A percentile compares a stretch with the other conserved stretches of the same genome.
Conservation (phyloP, 2,797 vertebrate species). For the Potorous gilbertii region DNA sequence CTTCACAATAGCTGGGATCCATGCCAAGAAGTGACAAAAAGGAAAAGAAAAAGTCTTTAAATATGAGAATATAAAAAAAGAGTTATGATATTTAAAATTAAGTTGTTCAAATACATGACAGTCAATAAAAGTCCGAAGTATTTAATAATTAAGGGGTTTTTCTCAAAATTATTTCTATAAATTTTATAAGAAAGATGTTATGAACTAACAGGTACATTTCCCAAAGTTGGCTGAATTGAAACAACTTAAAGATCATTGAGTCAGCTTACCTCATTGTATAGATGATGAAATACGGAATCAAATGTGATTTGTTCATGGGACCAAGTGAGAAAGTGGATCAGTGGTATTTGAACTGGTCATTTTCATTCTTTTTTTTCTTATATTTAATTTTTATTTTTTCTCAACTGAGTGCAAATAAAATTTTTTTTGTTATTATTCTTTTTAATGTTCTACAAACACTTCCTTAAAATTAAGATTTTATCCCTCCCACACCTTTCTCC, state of each 20-base stretch:
- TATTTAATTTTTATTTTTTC: no score
- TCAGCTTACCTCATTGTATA: neutral
- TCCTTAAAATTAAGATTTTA: no score
- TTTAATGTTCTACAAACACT: no score
- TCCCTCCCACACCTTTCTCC: no score
- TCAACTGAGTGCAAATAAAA: no score
- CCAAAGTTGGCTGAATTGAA: neutral
- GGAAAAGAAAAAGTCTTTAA: slow-evolving; percentile 32
- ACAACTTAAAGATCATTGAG: neutral
- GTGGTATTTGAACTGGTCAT: neutral
- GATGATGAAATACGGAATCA: neutral
- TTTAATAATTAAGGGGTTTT: neutral
- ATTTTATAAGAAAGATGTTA: slow-evolving; percentile 52
- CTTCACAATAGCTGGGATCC: neutral
- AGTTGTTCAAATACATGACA: slow-evolving; percentile 56
- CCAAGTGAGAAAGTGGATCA: neutral
- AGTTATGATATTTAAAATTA: slow-evolving; percentile 28
- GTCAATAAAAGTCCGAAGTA: slow-evolving; percentile 1
- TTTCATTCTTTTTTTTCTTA: no score
- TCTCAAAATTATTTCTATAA: slow-evolving; percentile 52
- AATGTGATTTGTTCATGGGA: neutral
- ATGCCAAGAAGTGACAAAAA: neutral
- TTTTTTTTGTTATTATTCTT: no score
- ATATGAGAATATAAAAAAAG: slow-evolving; percentile 43
- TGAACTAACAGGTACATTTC: slow-evolving; percentile 39